Conservation (phyloP, 2,113 vertebrate genomes). For the Apaloderma vittatum region DNA sequence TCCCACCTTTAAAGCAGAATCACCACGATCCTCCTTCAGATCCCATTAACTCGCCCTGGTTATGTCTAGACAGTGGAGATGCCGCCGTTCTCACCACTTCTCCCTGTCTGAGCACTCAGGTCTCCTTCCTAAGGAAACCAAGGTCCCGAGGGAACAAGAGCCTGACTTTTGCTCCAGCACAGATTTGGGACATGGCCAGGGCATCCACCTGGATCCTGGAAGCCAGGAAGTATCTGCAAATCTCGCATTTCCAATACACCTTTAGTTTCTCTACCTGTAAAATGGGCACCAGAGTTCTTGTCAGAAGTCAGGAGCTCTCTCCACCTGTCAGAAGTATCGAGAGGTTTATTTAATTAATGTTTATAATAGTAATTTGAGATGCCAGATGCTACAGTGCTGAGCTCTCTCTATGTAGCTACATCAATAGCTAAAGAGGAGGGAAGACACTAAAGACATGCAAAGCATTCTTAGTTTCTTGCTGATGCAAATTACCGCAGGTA, state of each 20-base stretch:
- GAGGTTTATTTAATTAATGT: conserved; percentile 58
- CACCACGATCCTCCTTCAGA: background rate
- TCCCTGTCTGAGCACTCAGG: conserved; percentile 10
- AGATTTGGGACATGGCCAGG: conserved; percentile 29
- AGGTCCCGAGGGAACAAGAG: background rate
- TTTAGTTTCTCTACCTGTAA: background rate
- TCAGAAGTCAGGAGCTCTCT: conserved; percentile 8
- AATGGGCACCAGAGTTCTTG: background rate
- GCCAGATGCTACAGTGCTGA: conserved; percentile 25
- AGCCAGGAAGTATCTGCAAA: background rate
- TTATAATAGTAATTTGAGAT: conserved; percentile 14
- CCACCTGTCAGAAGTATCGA: conserved; percentile 35
- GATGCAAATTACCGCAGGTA: conserved; percentile 56
- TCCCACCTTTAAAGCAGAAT: conserved; percentile 15
- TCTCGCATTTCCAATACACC: background rate
- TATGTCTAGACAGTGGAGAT: conserved; percentile 65
- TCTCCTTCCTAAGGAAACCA: conserved; percentile 62
- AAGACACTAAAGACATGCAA: conserved; percentile 54
- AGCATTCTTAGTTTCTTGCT: conserved; percentile 46
- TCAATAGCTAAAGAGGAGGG: conserved; percentile 35
- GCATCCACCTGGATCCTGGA: background rate
- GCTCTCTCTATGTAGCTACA: background rate
- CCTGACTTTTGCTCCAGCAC: conserved; percentile 26
- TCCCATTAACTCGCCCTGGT: background rate
- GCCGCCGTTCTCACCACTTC: background rate